Base-by-base conservation (phyloP, 2,113 vertebrate genomes). In the Saccopteryx bilineata region DNA sequence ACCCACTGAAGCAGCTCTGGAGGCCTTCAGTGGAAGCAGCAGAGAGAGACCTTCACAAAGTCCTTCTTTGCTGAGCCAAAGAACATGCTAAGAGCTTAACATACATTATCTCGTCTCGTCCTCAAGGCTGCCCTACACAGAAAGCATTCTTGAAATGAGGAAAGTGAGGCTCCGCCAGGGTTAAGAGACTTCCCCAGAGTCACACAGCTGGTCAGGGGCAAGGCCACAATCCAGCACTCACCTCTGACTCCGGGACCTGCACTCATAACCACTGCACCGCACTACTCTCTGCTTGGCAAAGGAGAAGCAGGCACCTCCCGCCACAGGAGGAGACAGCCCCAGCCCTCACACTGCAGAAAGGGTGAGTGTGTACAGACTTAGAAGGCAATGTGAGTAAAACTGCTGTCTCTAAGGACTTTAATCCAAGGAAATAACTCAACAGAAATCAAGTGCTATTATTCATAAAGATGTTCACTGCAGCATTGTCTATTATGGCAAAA, bases 401-500 rank as follows among this genome's bases (percentile, higher is more conserved):
- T 46, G 46, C 17, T 26, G 39, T 84, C 52, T 83, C 52, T 7
- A 13, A 92, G 31, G 76, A 85, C 50, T 79, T 92, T 56, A 68
- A 46, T 78, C 31, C 56, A 78, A 78, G 58, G 33, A 93, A 93
- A 88, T 75, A 83, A 83, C 17, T 58, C 71, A 63, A 28, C 60
- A 92, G 56, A 92, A 94, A 23, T 87, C n/a, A 90, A 85, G 58
- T 39, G 11, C 71, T 94, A 66, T 78, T 87, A 90, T 82, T 92
- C 85, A 78, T 65, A 79, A 88, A 63, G 31, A 75, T 71, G 72
- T 91, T 92, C 5, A 7, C 48, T 83, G 46, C 7, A 61, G 61
- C 17, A 66, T 5, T 69, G 23, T 76, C 86, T 48, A 91, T 39
- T 46, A n/a, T 13, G 46, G 63, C 14, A 3, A 81, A 74, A 68